These are phyloP conservation scores for Spodoptera littoralis DNA, from an alignment of 2,888 invertebrate genomes.

Conservation along the genomic window DNA sequence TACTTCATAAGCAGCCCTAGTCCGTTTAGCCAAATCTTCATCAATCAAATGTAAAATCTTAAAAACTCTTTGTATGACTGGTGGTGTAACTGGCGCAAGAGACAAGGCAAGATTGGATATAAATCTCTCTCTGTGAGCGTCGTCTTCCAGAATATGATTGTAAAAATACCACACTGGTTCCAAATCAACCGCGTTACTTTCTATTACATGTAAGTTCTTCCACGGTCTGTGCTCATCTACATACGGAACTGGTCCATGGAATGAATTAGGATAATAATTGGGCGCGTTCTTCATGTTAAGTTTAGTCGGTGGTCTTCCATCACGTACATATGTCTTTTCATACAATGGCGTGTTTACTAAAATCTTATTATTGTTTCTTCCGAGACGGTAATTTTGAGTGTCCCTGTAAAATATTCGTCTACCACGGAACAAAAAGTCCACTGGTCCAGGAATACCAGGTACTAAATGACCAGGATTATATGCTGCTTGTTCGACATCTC, in stretches of 20 bases:
- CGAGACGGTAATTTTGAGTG: constrained; percentile 74
- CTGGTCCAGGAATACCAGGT: constrained; percentile 77
- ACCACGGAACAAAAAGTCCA: constrained; percentile 70
- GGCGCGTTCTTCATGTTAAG: constrained; percentile 96
- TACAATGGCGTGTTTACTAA: constrained; percentile 72
- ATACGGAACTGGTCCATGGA: constrained; percentile 93
- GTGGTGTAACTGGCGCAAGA: constrained; percentile 24
- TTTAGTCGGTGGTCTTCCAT: constrained; percentile 90
- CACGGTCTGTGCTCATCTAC: constrained; percentile 77
- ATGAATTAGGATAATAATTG: constrained; percentile 98
- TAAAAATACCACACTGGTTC: constrained; percentile 93
- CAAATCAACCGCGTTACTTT: constrained; percentile 68
- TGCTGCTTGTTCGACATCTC: constrained; percentile 68
- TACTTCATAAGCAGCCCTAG: too few relatives aligned
- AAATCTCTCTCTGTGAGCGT: constrained; percentile 53
- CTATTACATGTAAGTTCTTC: constrained; percentile 57
- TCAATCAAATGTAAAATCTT: too few relatives aligned
- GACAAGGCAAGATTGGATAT: constrained; percentile 36
- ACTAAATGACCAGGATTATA: constrained; percentile 76
- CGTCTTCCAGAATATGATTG: constrained; percentile 69
- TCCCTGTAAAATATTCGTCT: constrained; percentile 71
- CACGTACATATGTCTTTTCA: constrained; percentile 69
- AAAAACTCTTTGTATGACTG: constrained; percentile 31
- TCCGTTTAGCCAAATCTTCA: too few relatives aligned
- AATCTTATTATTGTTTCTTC: constrained; percentile 72